Evolutionary conservation across 1,140 invertebrate genomes (phyloP).

Genomic region (Akabosia matsudoensis): DNA sequence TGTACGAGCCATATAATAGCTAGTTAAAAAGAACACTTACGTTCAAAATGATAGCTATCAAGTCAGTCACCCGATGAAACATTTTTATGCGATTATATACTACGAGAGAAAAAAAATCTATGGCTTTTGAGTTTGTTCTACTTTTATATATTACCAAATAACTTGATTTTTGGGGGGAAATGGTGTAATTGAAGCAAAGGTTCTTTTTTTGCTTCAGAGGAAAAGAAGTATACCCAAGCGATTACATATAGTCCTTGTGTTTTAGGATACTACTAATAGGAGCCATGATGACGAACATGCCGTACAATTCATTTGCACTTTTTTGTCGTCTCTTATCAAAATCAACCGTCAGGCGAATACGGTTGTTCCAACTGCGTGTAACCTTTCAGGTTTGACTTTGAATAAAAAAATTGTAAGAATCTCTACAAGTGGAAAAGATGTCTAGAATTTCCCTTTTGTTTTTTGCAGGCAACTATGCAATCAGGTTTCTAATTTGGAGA

Average conservation of each 20-base stretch:
- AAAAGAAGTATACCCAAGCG: neutral
- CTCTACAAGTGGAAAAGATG: neutral
- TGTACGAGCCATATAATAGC: constrained; percentile 3
- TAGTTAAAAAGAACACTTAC: neutral
- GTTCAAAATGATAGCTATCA: neutral
- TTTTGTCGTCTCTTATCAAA: neutral
- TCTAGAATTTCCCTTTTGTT: neutral
- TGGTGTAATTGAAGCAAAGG: too few relatives aligned
- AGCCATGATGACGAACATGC: neutral
- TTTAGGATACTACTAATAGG: neutral
- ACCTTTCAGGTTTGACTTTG: constrained; percentile 2
- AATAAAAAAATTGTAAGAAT: neutral
- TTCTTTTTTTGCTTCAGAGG: too few relatives aligned
- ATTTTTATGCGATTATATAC: neutral
- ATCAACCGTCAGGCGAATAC: neutral
- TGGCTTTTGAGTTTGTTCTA: neutral
- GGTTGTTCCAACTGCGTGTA: neutral
- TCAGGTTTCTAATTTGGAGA: constrained; percentile 39
- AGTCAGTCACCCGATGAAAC: neutral
- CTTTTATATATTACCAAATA: too few relatives aligned
- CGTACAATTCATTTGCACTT: constrained; percentile 9
- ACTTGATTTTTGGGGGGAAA: too few relatives aligned
- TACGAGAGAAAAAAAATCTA: neutral
- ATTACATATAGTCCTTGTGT: neutral
- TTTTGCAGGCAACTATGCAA: constrained; percentile 4